These are phyloP conservation scores for Aphidoletes aphidimyza DNA, from an alignment of 2,888 invertebrate species.

Conservation along the genomic window DNA sequence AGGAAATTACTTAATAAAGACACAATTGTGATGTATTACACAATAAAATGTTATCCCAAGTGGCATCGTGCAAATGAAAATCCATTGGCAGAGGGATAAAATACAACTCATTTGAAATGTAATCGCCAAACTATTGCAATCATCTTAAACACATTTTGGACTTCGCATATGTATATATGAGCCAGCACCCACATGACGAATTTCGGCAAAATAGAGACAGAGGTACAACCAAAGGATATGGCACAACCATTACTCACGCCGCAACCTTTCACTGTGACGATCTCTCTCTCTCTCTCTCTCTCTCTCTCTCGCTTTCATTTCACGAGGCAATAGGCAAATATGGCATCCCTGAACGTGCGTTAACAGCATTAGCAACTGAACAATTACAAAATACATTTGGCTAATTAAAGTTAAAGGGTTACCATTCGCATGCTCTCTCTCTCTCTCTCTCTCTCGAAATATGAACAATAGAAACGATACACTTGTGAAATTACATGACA, in stretches of 20 bases:
- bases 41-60: slow-evolving; percentile 53
- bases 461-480: slow-evolving; percentile 53
- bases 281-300: not conserved
- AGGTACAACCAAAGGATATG: not conserved
- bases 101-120: slow-evolving; percentile 54
- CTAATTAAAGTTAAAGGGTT: slow-evolving; percentile 54
- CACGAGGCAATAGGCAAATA: not conserved
- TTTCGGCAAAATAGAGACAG: not conserved
- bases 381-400: slow-evolving; percentile 54
- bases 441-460: too few relatives aligned
- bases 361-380: slow-evolving; percentile 27
- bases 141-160: slow-evolving; percentile 50
- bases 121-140: slow-evolving; percentile 51
- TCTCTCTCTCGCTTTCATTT: not conserved
- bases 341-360: slow-evolving; percentile 7
- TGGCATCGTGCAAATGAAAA: slow-evolving; percentile 53
- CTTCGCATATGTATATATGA: slow-evolving; percentile 48
- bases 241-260: slow-evolving; percentile 34
- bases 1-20: slow-evolving; percentile 53
- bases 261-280: slow-evolving; percentile 37
- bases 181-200: slow-evolving; percentile 36
- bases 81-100: slow-evolving; percentile 51
- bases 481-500: slow-evolving; percentile 53
- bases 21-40: slow-evolving; percentile 52
- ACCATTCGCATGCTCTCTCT: slow-evolving; percentile 27